A percentile compares a stretch with the other conserved stretches of the same genome.
Evolutionary conservation across 2,888 invertebrate genomes (phyloP).

Genomic region (Pheosia gnoma): DNA sequence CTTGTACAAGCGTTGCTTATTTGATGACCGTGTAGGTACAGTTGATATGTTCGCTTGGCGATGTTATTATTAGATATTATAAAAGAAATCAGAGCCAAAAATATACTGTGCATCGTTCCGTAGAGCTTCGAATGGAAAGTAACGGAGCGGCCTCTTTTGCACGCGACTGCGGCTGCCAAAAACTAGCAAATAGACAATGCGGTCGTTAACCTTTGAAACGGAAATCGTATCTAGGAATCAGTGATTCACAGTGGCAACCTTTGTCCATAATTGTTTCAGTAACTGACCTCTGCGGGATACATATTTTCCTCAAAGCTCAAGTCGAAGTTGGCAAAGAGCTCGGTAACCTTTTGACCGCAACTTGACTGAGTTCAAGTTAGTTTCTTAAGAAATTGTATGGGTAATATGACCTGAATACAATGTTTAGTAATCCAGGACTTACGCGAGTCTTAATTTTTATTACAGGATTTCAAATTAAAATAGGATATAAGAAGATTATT

Average conservation of each 20-base stretch:
- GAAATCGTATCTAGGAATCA: constrained; percentile 33
- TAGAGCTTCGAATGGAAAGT: constrained; percentile 22
- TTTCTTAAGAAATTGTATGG: constrained; percentile 22
- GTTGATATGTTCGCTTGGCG: no score
- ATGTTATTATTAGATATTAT: not conserved
- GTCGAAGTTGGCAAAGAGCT: constrained; percentile 11
- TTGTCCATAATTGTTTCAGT: constrained; percentile 7
- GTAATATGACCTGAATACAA: constrained; percentile 1
- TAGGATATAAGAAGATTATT: no score
- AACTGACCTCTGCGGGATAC: constrained; percentile 17
- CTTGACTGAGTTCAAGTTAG: constrained; percentile 15
- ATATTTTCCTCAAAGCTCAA: constrained; percentile 25
- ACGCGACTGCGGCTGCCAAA: constrained; percentile 39
- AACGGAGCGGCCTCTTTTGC: constrained; percentile 47
- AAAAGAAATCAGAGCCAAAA: not conserved
- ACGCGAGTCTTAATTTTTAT: no score
- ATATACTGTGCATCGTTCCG: not conserved
- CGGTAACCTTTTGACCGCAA: constrained; percentile 25
- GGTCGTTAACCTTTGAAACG: constrained; percentile 45
- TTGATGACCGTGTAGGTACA: no score
- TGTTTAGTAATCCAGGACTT: not conserved
- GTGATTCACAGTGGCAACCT: constrained; percentile 36
- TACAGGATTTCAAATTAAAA: no score
- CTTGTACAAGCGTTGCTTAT: no score
- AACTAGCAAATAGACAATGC: constrained; percentile 37